Evolutionary conservation across 2,113 vertebrate species (phyloP).

Genomic region (Melospiza melodia): DNA sequence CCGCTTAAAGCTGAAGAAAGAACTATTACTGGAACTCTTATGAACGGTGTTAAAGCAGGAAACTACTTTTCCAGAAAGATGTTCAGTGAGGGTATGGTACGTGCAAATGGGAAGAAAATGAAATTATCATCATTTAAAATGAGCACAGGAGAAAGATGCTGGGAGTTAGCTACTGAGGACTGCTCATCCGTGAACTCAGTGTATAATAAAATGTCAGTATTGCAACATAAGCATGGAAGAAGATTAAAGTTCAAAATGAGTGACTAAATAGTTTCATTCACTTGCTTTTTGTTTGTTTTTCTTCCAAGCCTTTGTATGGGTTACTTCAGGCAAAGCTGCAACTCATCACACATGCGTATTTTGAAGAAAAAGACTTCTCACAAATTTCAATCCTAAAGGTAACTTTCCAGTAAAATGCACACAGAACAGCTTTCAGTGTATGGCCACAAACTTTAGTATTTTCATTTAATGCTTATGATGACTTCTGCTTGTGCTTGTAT

Average conservation of each 20-base stretch:
- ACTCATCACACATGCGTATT: constrained; percentile 98
- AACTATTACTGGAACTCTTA: not conserved
- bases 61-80: not conserved
- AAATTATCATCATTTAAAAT: not conserved
- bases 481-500: not conserved
- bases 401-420: not conserved
- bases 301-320: constrained; percentile 89
- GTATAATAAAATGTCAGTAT: not conserved
- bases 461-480: not conserved
- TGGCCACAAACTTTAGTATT: not conserved
- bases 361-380: constrained; percentile 98
- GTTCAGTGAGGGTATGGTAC: not conserved
- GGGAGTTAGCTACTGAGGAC: not conserved
- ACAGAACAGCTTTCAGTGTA: not conserved
- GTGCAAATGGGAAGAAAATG: not conserved
- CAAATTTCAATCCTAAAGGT: constrained; percentile 98
- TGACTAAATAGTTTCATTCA: not conserved
- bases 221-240: not conserved
- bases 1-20: not conserved
- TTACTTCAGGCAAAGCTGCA: constrained; percentile 96
- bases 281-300: constrained; percentile 29
- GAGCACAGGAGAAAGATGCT: not conserved
- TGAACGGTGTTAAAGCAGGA: not conserved
- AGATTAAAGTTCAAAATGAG: not conserved
- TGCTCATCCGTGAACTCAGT: not conserved